Conservation (phyloP, 1,140 invertebrate species). For the Leptopilina clavipes region DNA sequence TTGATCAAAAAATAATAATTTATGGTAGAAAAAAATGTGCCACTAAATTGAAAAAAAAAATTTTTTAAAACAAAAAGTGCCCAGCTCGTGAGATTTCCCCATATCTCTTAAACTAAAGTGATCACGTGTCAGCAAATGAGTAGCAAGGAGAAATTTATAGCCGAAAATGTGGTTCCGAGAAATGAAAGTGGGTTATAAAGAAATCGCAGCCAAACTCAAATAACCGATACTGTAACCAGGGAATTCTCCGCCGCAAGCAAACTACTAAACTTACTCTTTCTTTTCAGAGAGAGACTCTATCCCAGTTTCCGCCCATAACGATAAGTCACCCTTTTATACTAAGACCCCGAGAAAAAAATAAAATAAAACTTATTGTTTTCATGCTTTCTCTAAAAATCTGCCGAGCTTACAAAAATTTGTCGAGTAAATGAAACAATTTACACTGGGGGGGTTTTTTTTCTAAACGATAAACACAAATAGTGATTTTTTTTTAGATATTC, state of each 20-base stretch:
- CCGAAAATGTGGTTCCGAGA: conserved; percentile 28
- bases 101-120: conserved; percentile 22
- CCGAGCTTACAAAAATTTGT: neutral
- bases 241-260: conserved; percentile 26
- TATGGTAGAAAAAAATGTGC: too few species aligned
- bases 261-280: conserved; percentile 24
- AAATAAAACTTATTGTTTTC: conserved; percentile 19
- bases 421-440: neutral
- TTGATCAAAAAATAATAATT: too few species aligned
- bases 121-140: conserved; percentile 12
- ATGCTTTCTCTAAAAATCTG: neutral
- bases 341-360: too few species aligned
- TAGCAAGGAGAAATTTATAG: conserved; percentile 22
- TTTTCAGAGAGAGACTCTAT: neutral
- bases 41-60: too few species aligned
- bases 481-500: too few species aligned
- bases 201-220: conserved; percentile 26
- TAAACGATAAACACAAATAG: too few species aligned
- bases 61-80: too few species aligned
- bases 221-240: conserved; percentile 26
- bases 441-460: too few species aligned
- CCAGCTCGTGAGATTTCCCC: too few species aligned
- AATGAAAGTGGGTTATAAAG: conserved; percentile 34
- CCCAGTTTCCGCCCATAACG: conserved; percentile 13
- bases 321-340: neutral